Evolutionary conservation across 2,888 invertebrate species (phyloP).

Genomic region (Clistopyga incitator): DNA sequence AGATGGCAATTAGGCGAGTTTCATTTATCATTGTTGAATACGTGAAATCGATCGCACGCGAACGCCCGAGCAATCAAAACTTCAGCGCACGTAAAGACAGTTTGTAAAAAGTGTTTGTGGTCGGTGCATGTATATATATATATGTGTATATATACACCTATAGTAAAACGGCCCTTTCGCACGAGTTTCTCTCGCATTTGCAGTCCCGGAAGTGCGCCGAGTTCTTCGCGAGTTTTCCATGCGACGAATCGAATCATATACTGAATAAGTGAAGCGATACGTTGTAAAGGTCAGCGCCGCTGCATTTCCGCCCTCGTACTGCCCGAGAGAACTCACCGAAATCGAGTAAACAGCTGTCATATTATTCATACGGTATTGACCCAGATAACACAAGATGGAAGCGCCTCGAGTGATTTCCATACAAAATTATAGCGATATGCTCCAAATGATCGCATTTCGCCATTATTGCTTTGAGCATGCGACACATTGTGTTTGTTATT

Average conservation of each 20-base stretch:
- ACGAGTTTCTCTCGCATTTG: not conserved
- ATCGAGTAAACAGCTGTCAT: not conserved
- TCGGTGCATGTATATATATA: not conserved
- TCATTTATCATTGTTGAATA: conserved; percentile 31
- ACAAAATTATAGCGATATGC: too few species aligned
- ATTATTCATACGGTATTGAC: not conserved
- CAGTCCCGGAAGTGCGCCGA: conserved; percentile 16
- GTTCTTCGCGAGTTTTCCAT: not conserved
- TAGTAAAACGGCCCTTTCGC: not conserved
- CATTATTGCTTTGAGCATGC: too few species aligned
- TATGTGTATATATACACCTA: not conserved
- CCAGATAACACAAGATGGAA: too few species aligned
- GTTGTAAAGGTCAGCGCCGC: conserved; percentile 7
- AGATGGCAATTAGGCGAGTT: conserved; percentile 26
- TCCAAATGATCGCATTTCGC: too few species aligned
- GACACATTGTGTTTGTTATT: too few species aligned
- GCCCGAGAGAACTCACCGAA: not conserved
- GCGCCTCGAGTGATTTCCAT: too few species aligned
- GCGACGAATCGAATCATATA: conserved; percentile 1
- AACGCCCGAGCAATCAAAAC: conserved; percentile 47
- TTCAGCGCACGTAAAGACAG: conserved; percentile 43
- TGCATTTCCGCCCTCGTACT: not conserved
- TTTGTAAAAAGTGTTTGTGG: conserved; percentile 7
- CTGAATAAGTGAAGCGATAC: conserved; percentile 9
- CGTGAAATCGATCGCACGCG: conserved; percentile 67